Percentiles rank a stretch among this genome's conserved stretches.
These are phyloP conservation scores for Physeter macrocephalus DNA, from an alignment of 2,113 vertebrate species.

Conservation along the genomic window DNA sequence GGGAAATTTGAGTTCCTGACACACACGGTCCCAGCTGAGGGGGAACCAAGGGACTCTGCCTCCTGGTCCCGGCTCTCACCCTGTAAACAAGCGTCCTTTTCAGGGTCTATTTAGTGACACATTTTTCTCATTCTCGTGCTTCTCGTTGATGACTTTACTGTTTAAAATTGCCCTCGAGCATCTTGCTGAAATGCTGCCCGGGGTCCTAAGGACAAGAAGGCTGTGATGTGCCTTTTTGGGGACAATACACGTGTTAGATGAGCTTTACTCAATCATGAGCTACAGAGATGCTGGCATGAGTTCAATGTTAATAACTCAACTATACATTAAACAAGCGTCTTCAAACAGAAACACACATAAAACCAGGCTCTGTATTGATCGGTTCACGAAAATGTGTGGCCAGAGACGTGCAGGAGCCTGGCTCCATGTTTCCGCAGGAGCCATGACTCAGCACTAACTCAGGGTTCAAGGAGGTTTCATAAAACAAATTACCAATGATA, in stretches of 20 bases:
- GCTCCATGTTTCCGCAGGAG: background rate
- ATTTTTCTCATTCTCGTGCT: background rate
- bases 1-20: background rate
- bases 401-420: background rate
- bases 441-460: background rate
- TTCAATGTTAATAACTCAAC: background rate
- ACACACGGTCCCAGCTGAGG: background rate
- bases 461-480: background rate
- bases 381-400: background rate
- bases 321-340: background rate
- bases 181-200: background rate
- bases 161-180: background rate
- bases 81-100: background rate
- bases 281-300: background rate
- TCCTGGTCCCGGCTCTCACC: no score
- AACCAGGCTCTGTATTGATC: background rate
- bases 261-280: background rate
- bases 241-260: background rate
- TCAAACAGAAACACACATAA: background rate
- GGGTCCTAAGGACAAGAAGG: background rate
- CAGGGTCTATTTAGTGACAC: background rate
- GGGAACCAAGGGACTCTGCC: background rate
- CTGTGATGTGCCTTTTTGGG: background rate
- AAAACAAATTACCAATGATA: background rate
- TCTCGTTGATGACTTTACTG: background rate